Evolutionary conservation across 1,140 invertebrate species (phyloP), one percentile per base, ranked within the genome.

Genomic region (Conus betulinus): DNA sequence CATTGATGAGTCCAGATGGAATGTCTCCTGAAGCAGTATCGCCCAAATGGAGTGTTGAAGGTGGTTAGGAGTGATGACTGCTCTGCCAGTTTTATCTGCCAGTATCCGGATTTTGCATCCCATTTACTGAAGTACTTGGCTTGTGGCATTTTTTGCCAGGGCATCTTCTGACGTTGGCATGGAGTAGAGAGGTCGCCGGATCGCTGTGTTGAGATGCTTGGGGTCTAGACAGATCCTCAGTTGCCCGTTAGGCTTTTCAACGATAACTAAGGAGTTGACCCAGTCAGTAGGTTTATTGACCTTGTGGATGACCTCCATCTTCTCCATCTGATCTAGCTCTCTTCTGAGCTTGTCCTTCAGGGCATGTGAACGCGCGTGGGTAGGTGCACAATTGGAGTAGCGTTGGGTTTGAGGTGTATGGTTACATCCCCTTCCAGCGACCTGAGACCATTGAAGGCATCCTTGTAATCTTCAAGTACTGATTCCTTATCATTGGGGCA

Each of bases 11-110:
- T 17, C 95, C 94, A 90, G 94, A 94, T 11, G 95, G 94, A 79
- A 95, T n/a, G 88, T 83, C 94, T 63, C 0, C 89, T n/a, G 71
- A 91, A 95, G 39, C 92, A 88, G 85, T 94, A 95, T 76, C 91
- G 85, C 11, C 94, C 94, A 91, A 92, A 94, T 60, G 93, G 94
- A 1, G 93, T 92, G 27, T 91, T 93, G 63, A 94, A 94, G 3
- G 92, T 94, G 15, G 90, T 92, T 2, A 91, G 85, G 0, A 53
- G 76, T 4, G 88, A 88, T 11, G 93, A 94, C 79, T 95, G 89
- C 55, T 95, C 88, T 67, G 89, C 87, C 52, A 96, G 89, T 39
- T 91, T 91, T 0, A 96, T 91, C 87, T 96, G 94, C 93, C 94
- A 87, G 53, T 57, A 89, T 17, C 94, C 95, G 82, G 71, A 78